These are phyloP conservation scores for Manis pentadactyla DNA, from an alignment of 2,797 vertebrate species.

Conservation along the genomic window DNA sequence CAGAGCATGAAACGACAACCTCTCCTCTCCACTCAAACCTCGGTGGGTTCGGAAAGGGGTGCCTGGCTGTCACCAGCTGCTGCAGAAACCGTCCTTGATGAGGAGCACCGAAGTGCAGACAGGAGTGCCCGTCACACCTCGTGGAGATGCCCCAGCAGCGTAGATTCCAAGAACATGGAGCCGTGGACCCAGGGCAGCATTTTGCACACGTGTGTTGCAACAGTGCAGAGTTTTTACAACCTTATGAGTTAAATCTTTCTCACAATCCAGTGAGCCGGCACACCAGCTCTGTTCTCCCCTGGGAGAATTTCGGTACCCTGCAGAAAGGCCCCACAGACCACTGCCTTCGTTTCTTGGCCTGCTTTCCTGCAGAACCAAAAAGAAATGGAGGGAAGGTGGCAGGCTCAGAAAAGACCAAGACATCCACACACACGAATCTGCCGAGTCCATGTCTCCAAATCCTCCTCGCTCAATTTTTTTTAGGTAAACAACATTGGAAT, in stretches of 20 bases:
- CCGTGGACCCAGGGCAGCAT: rapidly evolving
- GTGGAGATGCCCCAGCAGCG: rapidly evolving
- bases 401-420: neutral
- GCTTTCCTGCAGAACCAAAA: neutral
- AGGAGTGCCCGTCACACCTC: rapidly evolving
- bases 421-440: neutral
- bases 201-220: rapidly evolving
- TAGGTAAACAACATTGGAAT: neutral
- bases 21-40: rapidly evolving
- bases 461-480: neutral
- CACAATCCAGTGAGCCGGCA: neutral
- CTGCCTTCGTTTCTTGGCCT: neutral
- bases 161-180: neutral
- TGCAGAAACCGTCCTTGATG: rapidly evolving
- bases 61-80: neutral
- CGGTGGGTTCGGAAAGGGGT: rapidly evolving
- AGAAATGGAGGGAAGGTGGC: neutral
- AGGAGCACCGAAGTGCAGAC: neutral
- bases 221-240: rapidly evolving
- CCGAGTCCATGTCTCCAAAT: neutral
- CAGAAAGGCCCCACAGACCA: rapidly evolving
- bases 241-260: no score
- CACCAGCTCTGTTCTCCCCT: neutral
- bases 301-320: neutral
- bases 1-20: neutral